A percentile compares a stretch with the other conserved stretches of the same genome.
Conservation (phyloP, 23 tunicate genomes). For the Halocynthia aurantium region DNA sequence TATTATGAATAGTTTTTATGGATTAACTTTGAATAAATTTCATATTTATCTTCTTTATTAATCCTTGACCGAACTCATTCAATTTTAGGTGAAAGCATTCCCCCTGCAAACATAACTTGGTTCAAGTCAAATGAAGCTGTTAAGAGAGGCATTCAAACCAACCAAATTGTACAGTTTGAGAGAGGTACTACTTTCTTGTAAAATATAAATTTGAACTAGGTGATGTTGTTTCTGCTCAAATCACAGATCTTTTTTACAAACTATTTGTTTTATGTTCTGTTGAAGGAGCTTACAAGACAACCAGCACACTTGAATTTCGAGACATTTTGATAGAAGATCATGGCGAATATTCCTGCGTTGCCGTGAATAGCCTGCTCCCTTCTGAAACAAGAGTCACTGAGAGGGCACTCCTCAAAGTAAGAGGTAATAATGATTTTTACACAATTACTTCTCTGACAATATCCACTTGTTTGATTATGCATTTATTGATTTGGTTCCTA, state of each 20-base stretch:
- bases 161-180: not conserved
- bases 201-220: not conserved
- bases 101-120: conserved; percentile 4
- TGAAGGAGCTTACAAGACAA: not conserved
- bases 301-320: not conserved
- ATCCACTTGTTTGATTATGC: not conserved
- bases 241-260: not conserved
- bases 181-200: not conserved
- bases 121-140: not conserved
- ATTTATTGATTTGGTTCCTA: no score
- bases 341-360: conserved; percentile 7
- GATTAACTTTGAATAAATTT: no score
- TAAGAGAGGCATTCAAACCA: not conserved
- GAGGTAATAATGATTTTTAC: not conserved
- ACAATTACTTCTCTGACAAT: not conserved
- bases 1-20: no score
- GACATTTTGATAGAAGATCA: not conserved
- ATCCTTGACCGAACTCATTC: not conserved
- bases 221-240: not conserved
- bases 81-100: not conserved
- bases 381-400: not conserved
- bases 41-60: no score
- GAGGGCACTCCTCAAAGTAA: not conserved
- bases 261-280: not conserved
- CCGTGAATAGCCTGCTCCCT: not conserved